Evolutionary conservation across 2,113 vertebrate species (phyloP).

Genomic region (Drymodes brunneopygia): DNA sequence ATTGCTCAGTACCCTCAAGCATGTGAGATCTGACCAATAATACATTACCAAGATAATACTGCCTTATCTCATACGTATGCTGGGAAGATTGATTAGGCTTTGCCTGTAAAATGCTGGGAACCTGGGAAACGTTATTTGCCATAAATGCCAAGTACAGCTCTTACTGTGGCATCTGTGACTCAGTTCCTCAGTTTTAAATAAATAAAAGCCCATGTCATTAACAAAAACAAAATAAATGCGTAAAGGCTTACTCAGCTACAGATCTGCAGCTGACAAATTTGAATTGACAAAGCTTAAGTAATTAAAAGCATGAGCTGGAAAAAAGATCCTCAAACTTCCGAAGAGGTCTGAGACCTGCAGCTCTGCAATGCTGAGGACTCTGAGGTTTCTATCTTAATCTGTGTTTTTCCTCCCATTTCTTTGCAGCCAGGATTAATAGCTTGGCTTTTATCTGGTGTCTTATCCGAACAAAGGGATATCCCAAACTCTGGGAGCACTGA

Average conservation of each 20-base stretch:
- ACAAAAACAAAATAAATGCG: background rate
- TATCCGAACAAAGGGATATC: background rate
- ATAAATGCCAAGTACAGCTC: background rate
- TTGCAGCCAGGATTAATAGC: background rate
- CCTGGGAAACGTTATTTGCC: background rate
- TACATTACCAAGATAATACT: background rate
- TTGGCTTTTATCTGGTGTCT: background rate
- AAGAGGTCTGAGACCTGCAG: background rate
- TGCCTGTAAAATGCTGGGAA: slow-evolving; percentile 1
- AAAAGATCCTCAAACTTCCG: background rate
- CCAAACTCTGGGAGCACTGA: background rate
- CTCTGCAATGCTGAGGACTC: background rate
- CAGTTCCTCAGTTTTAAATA: slow-evolving; percentile 37
- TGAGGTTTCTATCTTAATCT: background rate
- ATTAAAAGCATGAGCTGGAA: slow-evolving; percentile 5
- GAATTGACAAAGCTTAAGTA: background rate
- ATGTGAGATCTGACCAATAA: background rate
- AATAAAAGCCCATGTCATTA: slow-evolving; percentile 12
- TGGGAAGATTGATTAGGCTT: slow-evolving; percentile 35
- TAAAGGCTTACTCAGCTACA: background rate
- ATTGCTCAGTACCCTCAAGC: background rate
- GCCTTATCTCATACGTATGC: background rate
- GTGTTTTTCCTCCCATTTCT: background rate
- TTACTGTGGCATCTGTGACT: slow-evolving; percentile 30
- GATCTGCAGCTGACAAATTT: background rate